These are phyloP conservation scores for Trichogramma dendrolimi DNA, from an alignment of 2,888 invertebrate genomes.

Conservation along the genomic window DNA sequence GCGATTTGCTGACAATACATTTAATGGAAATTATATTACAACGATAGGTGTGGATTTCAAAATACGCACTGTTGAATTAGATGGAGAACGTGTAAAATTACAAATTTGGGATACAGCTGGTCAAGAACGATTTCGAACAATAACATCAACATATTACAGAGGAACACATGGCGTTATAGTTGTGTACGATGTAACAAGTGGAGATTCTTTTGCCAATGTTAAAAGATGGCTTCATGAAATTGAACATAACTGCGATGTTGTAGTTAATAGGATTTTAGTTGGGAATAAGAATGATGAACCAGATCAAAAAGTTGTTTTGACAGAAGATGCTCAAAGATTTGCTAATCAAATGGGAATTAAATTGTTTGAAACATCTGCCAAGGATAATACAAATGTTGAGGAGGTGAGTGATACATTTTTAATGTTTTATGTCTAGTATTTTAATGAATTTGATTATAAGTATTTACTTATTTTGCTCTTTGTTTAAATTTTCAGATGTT, in stretches of 20 bases:
- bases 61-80: conserved; percentile 91
- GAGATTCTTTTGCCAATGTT: conserved; percentile 98
- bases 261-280: conserved; percentile 95
- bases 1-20: conserved; percentile 97
- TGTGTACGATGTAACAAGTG: conserved; percentile 98
- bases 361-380: conserved; percentile 97
- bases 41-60: conserved; percentile 99
- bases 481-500: conserved; percentile 59
- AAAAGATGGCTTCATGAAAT: conserved; percentile 99
- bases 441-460: not conserved
- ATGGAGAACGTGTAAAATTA: conserved; percentile 85
- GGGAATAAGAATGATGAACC: conserved; percentile 97
- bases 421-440: not conserved
- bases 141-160: conserved; percentile 97
- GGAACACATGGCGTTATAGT: conserved; percentile 99
- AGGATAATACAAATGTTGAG: conserved; percentile 98
- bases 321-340: conserved; percentile 94
- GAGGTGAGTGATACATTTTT: conserved; percentile 68
- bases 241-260: conserved; percentile 98
- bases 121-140: conserved; percentile 95
- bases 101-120: conserved; percentile 99
- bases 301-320: conserved; percentile 90
- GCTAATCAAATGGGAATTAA: conserved; percentile 97
- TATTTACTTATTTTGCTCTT: conserved; percentile 1
- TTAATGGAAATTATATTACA: conserved; percentile 95